Evolutionary conservation across 2,113 vertebrate species (phyloP).

Genomic region (Chrysochloris asiatica): DNA sequence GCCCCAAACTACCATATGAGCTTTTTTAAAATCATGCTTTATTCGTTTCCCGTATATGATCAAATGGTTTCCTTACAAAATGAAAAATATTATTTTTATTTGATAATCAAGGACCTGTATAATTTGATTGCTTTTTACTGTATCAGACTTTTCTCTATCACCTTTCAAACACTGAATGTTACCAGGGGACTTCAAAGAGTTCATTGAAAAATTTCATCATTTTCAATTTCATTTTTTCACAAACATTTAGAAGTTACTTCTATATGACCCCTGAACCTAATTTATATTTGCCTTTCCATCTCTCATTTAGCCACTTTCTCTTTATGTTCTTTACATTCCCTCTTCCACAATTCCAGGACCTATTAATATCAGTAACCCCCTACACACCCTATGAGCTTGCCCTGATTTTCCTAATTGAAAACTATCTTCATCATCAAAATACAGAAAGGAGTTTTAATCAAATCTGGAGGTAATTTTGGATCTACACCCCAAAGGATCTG

Average conservation of each 20-base stretch:
- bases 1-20: not conserved
- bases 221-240: no score
- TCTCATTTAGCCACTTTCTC: not conserved
- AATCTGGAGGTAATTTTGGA: not conserved
- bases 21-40: constrained; percentile 35
- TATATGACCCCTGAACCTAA: not conserved
- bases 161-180: not conserved
- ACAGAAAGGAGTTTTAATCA: not conserved
- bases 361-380: not conserved
- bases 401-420: not conserved
- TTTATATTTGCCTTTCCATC: not conserved
- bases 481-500: not conserved
- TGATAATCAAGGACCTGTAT: not conserved
- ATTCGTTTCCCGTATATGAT: not conserved
- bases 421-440: not conserved
- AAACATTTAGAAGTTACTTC: no score
- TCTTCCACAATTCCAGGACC: not conserved
- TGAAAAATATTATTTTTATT: not conserved
- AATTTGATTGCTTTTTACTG: constrained; percentile 2
- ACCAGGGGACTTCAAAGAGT: no score
- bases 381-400: not conserved
- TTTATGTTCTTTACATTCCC: not conserved
- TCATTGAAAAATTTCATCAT: no score
- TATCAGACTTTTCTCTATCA: not conserved
- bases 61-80: not conserved